Base-by-base conservation (phyloP, 2,113 vertebrate genomes). In the Coreoperca whiteheadi region DNA sequence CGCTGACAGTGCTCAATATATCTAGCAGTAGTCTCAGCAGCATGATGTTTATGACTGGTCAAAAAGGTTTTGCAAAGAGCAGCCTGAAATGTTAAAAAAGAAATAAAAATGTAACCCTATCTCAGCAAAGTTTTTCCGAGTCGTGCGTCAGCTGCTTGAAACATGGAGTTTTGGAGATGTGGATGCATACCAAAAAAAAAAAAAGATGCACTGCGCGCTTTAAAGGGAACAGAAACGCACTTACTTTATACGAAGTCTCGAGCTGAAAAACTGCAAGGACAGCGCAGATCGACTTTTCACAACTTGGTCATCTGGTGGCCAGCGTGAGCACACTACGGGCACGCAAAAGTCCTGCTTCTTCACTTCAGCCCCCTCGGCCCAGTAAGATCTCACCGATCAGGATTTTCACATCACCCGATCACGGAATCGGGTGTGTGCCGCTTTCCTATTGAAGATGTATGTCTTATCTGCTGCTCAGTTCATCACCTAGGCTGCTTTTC, bases 291-390 rank as follows among this genome's bases (percentile, higher is more conserved):
- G 75, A 91, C 91, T 91, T 88, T 87, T 90, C 83, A 93, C 28
- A 92, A 91, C 60, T 90, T 91, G 86, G 59, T 86, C 92, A 92
- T 91, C 70, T 83, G 91, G 57, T 84, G 85, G 77, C 72, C 89
- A 75, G 79, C 72, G 67, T 41, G 87, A 91, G 69, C 68, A 54
- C 69, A n/a, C 74, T 23, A 54, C 87, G 59, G 37, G 28, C 77
- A 70, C 46, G 46, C n/a, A 50, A 76, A 70, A 72, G 63, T 83
- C 77, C 83, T 74, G 81, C 90, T 50, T 34, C 76, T 77, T 69
- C 84, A 46, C 90, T 77, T 43, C 89, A 82, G 68, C 39, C 71
- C 8, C 56, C 54, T 69, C 82, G 63, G 70, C 72, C 71, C 34
- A 41, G 41, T 8, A 4, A 12, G 64, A 73, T 46, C 79, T 23